Evolutionary conservation across 2,113 vertebrate species (phyloP), one percentile per base, ranked within the genome.

Genomic region (Psettodes erumei): DNA sequence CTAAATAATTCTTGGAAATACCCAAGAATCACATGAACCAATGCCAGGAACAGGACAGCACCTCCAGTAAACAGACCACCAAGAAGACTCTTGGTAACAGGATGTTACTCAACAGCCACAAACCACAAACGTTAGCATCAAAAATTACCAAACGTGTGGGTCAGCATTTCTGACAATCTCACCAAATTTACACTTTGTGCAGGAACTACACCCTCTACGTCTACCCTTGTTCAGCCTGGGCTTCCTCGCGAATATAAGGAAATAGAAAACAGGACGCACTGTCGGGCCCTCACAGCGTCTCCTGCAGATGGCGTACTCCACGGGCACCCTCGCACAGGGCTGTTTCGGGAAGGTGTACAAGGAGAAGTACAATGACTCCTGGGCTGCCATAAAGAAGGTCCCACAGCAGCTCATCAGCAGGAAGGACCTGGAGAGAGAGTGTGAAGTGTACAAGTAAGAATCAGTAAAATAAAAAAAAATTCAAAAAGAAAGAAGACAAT

Each of bases 341-440:
- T 90, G 86, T 55, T 94, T 94, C 55, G 94, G 94, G 47, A 93
- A 93, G 66, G 75, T 94, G 5, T 94, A 94, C 81, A 92, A 72
- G 38, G 51, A 92, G 81, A 90, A 89, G 50, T 94, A 88, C 75
- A 81, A 91, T 2, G 93, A 88, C 16, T 70, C 83, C n/a, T 93
- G 91, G 92, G 93, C 94, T 19, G 93, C 93, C 3, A 0, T 94
- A 8, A 94, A 94, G 85, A 94, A 69, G 64, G 92, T 94, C 6
- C 93, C 93, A 0, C 27, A 89, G 0, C 32, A 82, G 0, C 53
- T 89, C 51, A 93, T 94, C 73, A 53, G 0, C 2, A 71, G 18
- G 74, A 86, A 86, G 48, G 86, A 92, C 61, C 82, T 94, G 55
- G 83, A 92, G 25, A 90, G 93, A 72, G 94, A 94, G 67, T 91